Conservation (phyloP, 1,140 invertebrate genomes). For the Hestina assimilis region DNA sequence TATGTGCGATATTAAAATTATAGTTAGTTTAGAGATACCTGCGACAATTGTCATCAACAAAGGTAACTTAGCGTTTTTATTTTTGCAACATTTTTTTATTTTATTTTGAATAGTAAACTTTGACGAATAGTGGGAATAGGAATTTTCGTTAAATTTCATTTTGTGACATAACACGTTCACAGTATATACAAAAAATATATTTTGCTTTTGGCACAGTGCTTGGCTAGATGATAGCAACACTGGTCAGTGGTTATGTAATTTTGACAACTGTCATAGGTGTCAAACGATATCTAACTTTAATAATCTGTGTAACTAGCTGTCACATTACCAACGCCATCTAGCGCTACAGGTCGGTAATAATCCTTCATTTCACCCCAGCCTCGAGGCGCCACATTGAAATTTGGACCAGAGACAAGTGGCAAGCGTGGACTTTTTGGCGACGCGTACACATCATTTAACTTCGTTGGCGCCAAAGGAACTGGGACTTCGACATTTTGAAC, state of each 20-base stretch:
- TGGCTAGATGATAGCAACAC: too few species aligned
- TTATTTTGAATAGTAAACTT: too few species aligned
- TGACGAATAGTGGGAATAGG: too few species aligned
- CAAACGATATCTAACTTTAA: constrained; percentile 29
- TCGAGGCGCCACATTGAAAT: constrained; percentile 89
- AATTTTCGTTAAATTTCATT: too few species aligned
- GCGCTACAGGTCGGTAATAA: constrained; percentile 84
- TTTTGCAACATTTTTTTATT: background rate
- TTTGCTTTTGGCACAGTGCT: too few species aligned
- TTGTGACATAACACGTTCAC: too few species aligned
- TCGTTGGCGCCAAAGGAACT: constrained; percentile 70
- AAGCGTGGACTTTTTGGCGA: constrained; percentile 61
- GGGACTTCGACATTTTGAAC: constrained; percentile 63
- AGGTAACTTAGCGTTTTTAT: background rate
- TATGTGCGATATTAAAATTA: too few species aligned
- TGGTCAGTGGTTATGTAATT: too few species aligned
- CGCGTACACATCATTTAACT: constrained; percentile 68
- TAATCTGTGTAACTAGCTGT: constrained; percentile 80
- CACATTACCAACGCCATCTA: constrained; percentile 74
- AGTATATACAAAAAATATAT: too few species aligned
- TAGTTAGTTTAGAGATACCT: too few species aligned
- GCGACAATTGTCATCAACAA: too few species aligned
- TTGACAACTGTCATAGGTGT: background rate
- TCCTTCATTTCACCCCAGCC: constrained; percentile 85
- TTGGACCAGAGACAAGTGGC: constrained; percentile 74